phyloP scores from a whole-genome alignment of 1,140 invertebrate genomes.

The Musca domestica region DNA sequence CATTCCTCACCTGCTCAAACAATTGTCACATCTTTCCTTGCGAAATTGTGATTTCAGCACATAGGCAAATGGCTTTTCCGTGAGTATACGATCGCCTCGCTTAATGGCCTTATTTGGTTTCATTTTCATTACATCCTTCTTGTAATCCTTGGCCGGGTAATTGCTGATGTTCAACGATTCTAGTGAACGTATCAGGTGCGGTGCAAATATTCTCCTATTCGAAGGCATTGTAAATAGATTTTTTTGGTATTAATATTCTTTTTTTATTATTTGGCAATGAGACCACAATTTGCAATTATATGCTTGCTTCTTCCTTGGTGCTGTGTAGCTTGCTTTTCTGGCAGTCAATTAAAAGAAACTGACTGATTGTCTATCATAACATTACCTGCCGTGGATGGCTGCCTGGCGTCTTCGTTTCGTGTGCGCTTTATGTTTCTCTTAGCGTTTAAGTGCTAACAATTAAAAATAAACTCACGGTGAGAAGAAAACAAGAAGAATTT shows the following conservation, averaged over 20 bases:
- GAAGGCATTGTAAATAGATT: neutral
- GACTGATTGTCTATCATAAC: neutral
- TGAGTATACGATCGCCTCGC: constrained; percentile 57
- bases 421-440: too few relatives aligned
- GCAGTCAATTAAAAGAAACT: constrained; percentile 6
- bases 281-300: too few relatives aligned
- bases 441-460: neutral
- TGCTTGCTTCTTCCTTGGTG: too few relatives aligned
- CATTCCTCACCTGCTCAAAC: constrained; percentile 60
- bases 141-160: neutral
- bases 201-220: constrained; percentile 6
- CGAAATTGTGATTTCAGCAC: constrained; percentile 60
- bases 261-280: too few relatives aligned
- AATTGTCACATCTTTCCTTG: constrained; percentile 62
- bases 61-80: constrained; percentile 63
- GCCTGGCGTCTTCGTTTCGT: too few relatives aligned
- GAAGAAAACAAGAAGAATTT: neutral
- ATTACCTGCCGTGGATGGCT: neutral
- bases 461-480: constrained; percentile 3
- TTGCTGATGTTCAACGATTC: neutral
- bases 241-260: too few relatives aligned
- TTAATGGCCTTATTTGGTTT: constrained; percentile 21
- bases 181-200: neutral
- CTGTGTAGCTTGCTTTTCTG: constrained; percentile 1
- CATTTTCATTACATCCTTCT: constrained; percentile 8